These are phyloP conservation scores for Stenurella melanura DNA, from an alignment of 2,888 invertebrate species.

Conservation along the genomic window DNA sequence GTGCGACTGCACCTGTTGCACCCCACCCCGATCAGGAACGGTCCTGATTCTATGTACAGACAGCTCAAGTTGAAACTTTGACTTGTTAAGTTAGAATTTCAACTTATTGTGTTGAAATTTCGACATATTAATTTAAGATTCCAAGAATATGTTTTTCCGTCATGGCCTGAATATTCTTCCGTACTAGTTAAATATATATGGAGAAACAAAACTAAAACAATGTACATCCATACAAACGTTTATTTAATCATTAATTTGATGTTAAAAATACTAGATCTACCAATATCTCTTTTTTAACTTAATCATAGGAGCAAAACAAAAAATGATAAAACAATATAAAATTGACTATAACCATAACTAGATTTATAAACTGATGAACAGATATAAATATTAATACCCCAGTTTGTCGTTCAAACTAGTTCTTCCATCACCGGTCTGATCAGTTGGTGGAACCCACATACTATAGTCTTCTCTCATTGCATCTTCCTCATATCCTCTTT, in stretches of 20 bases:
- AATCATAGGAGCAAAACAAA: neutral
- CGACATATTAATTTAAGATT: no score
- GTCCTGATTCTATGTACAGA: no score
- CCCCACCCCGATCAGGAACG: no score
- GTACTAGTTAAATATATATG: no score
- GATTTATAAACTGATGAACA: constrained; percentile 3
- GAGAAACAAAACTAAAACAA: neutral
- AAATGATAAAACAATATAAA: neutral
- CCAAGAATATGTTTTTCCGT: no score
- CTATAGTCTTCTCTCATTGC: constrained; percentile 79
- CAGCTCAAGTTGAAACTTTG: no score
- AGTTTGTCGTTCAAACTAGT: constrained; percentile 86
- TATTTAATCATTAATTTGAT: neutral
- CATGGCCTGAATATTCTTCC: no score
- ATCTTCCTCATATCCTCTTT: constrained; percentile 71
- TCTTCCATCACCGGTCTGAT: constrained; percentile 86
- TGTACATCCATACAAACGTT: neutral
- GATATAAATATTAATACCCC: constrained; percentile 78
- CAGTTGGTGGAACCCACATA: constrained; percentile 85
- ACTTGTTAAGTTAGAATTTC: no score
- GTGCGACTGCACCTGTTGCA: no score
- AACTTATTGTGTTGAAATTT: no score
- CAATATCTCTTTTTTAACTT: neutral
- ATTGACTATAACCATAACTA: constrained; percentile 3
- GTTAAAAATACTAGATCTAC: constrained; percentile 7